Evolutionary conservation across 2,888 invertebrate species (phyloP), one percentile per base, ranked within the genome.

Genomic region (Apodemia duryi): DNA sequence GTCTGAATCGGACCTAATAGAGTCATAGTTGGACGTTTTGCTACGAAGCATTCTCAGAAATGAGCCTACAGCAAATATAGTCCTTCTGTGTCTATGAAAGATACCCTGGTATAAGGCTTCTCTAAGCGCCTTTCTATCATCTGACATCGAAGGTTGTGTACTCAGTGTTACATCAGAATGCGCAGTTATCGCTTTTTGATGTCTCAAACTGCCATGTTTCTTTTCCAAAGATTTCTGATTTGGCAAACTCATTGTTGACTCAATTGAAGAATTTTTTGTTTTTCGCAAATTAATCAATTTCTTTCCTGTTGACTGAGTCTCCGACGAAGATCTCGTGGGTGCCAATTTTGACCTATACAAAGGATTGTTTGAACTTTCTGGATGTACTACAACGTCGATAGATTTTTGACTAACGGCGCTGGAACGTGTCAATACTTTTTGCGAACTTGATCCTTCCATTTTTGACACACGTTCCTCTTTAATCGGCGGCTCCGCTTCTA

Each of bases 51-150:
- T 95, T 71, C 95, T 93, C 67, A 95, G 88, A 81, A 95, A 95
- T 62, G 95, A 95, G 63, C 95, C 95, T 65, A 95, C 93, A 7
- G 95, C 95, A 80, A 95, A 95, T 74, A 95, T 95, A 68, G 95
- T 95, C 79, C 95, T 92, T 71, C 95, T 91, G 85, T 95, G 95
- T 73, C 95, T 94, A 89, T 95, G 95, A 83, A 95, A 95, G 80
- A 95, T 95, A 84, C 95, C 95, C 86, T 95, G 95, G 82, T 95
- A 95, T 74, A 95, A 88, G 69, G 95, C 95, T 81, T 95, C 95
- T 71, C 95, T 90, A 70, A 95, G 80, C 63, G 95, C 95, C 83
- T 95, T 95, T 73, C 95, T 86, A 81, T 94, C 94, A 75, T 94
- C 94, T 6, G 86, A 80, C 69, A 89, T 91, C 35, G 90, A 85